Base-by-base conservation (phyloP, 2,797 vertebrate species). In the Pangasius djambal region DNA sequence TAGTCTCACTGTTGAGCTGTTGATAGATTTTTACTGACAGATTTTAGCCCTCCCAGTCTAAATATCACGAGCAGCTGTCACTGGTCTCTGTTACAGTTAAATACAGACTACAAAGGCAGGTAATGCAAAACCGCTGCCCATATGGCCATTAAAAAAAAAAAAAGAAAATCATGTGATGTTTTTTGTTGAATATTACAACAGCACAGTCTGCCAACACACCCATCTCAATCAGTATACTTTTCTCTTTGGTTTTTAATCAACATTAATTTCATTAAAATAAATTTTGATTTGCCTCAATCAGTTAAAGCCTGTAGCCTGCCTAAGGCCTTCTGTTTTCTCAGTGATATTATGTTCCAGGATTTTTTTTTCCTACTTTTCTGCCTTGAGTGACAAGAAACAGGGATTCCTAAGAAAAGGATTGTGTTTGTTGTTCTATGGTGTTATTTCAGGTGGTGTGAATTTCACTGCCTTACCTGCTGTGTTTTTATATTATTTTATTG, bases 381-480 rank as follows among this genome's bases (percentile, higher is more conserved):
- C 48, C 28, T 8, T 3, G 31, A 40, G 25, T 83, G 59, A 78
- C 31, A 37, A 85, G 44, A 55, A 85, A 78, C 55, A 37, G 70
- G 81, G n/a, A 48, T 88, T 22, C 8, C n/a, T 61, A 69, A 59
- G 81, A 75, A 84, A 84, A 48, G 22, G 37, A 74, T 88, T 37
- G 10, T 78, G 82, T 37, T 48, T 59, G 59, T 84, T 74, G 86
- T 63, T 34, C 15, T 13, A 31, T 12, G 69, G 10, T 91, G 88
- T 91, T 91, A 89, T 91, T 91, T 75, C 78, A 91, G 86, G 59
- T 88, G 85, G 63, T 67, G 86, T 28, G 67, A 79, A 77, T 77
- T 85, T 84, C 81, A 52, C 28, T 59, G 31, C 55, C 44, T 75
- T 84, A 75, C 67, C 77, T 87, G 15, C 63, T 77, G 44, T 20